Percentiles rank a stretch among this genome's conserved stretches.
Conservation (phyloP, 2,797 vertebrate species). For the Phrynocephalus guinanensis region DNA sequence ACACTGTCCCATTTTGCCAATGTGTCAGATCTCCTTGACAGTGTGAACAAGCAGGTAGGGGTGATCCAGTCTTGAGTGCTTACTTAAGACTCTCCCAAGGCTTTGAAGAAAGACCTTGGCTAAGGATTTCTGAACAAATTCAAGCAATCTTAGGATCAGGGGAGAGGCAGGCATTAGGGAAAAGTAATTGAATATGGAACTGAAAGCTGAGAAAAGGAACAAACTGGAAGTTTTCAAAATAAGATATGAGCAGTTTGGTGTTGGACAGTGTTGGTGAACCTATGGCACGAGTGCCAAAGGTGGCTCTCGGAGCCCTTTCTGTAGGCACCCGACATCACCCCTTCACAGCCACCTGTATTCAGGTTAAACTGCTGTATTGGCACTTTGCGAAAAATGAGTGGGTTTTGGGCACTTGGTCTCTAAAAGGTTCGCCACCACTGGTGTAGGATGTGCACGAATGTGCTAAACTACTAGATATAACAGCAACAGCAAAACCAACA, state of each 20-base stretch:
- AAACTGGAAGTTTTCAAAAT: neutral
- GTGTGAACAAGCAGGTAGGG: neutral
- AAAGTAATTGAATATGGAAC: neutral
- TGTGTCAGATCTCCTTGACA: neutral
- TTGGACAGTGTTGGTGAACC: neutral
- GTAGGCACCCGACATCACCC: too few relatives aligned
- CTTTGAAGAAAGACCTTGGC: neutral
- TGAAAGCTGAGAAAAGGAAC: neutral
- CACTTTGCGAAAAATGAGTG: too few relatives aligned
- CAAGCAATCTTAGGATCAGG: neutral
- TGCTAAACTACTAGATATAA: too few relatives aligned
- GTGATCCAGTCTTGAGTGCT: neutral
- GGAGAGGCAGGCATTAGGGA: neutral
- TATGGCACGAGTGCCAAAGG: too few relatives aligned
- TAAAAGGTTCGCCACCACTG: too few relatives aligned
- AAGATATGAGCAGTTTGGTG: neutral
- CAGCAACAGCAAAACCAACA: neutral
- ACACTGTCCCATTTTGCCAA: neutral
- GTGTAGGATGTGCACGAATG: too few relatives aligned
- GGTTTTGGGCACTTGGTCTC: too few relatives aligned
- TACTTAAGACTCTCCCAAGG: neutral
- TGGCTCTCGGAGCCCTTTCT: too few relatives aligned
- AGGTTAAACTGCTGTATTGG: too few relatives aligned
- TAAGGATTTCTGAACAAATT: neutral
- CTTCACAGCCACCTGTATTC: too few relatives aligned